Evolutionary conservation across 2,113 vertebrate species (phyloP), one percentile per base, ranked within the genome.

Genomic region (Daphoenositta chrysoptera): DNA sequence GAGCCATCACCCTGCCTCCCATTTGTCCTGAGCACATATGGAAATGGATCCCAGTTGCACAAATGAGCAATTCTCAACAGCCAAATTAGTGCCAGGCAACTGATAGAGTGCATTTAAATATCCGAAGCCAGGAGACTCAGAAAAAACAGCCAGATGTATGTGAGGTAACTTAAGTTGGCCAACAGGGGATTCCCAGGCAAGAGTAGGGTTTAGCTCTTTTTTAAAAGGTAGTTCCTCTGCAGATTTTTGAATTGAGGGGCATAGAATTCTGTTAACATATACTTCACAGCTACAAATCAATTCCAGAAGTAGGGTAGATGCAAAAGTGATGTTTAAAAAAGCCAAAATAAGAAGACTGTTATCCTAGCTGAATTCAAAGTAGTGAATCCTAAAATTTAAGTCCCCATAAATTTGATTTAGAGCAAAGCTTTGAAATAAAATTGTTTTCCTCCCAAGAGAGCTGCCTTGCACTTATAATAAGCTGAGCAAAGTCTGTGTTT

Each of bases 11-110:
- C 5, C 33, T 71, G 7, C 22, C 24, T 58, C 35, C 35, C 3
- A 1, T 17, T 45, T 63, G 70, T 10, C 39, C 48, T 42, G 50
- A 73, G 28, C 5, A 45, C 14, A 6, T 7, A 4, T 0, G 0
- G 44, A 40, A 51, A 93, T 7, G 20, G 47, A 35, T 54, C 8
- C 2, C n/a, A 63, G 35, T 18, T 65, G 40, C 28, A 57, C 22
- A 47, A 51, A 81, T 14, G 15, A 17, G 19, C 50, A 61, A 61
- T 57, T n/a, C 39, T 53, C 45, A 54, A 35, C 18, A 28, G 28
- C 19, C 18, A 70, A 63, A 89, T 54, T 65, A 72, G 13, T 65
- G 58, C 22, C 68, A 65, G 45, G 15, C 17, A 77, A 33, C n/a
- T 66, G 45, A 57, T 2, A 30, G 8, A 39, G 54, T 45, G 8